phyloP scores from a whole-genome alignment of 2,797 vertebrate species.

The Falco rusticolus region DNA sequence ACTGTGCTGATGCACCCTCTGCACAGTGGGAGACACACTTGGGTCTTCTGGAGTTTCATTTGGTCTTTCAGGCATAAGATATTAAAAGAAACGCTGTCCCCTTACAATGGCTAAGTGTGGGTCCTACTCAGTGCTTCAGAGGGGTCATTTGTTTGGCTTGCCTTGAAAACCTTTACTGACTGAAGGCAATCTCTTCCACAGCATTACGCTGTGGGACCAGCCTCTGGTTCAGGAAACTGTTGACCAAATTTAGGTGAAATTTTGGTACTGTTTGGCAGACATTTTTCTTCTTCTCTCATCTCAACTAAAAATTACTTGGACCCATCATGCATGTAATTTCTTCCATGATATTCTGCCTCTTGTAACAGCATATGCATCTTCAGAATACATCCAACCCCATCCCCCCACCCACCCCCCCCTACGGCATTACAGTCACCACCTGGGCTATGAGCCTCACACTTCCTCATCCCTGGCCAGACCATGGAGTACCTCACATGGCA shows the following conservation, averaged over 20 bases:
- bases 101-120: background rate
- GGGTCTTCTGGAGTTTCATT: background rate
- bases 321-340: background rate
- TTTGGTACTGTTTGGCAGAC: background rate
- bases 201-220: background rate
- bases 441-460: background rate
- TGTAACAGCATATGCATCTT: fast-evolving
- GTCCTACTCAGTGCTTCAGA: background rate
- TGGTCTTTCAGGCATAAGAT: background rate
- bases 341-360: background rate
- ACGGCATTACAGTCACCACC: background rate
- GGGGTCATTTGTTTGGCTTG: background rate
- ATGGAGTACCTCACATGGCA: fast-evolving
- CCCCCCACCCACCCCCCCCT: too few relatives aligned
- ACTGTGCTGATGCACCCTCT: background rate
- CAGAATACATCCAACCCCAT: background rate
- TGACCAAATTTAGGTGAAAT: background rate
- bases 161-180: background rate
- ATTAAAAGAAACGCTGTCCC: background rate
- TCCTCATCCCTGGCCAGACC: background rate
- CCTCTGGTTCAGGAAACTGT: background rate
- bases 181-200: background rate
- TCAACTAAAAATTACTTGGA: background rate
- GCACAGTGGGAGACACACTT: fast-evolving
- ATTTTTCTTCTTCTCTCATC: background rate